These are phyloP conservation scores for Ips nitidus DNA, from an alignment of 1,140 invertebrate species.

Conservation along the genomic window DNA sequence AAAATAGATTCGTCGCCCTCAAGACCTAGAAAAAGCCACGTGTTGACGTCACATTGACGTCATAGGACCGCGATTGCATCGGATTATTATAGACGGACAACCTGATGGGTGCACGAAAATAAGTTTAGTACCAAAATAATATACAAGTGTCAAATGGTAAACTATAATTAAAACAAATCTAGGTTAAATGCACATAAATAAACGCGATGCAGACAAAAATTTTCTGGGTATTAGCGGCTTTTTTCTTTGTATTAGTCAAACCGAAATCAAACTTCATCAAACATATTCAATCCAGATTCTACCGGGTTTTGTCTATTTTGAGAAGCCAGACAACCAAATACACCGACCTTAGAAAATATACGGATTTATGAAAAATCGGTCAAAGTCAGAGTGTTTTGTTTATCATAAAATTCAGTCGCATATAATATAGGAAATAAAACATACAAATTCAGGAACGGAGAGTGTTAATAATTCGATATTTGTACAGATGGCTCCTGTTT, in stretches of 20 bases:
- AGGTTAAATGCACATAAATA: slow-evolving; percentile 13
- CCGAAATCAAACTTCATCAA: background rate
- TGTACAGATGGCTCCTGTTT: no score
- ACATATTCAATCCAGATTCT: background rate
- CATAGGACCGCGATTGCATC: slow-evolving; percentile 12
- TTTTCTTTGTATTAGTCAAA: no score
- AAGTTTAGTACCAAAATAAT: slow-evolving; percentile 21
- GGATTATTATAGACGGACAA: background rate
- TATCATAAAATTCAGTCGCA: no score
- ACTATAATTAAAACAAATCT: slow-evolving; percentile 28
- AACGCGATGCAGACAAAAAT: background rate
- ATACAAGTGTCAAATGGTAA: slow-evolving; percentile 29
- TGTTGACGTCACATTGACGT: slow-evolving; percentile 16
- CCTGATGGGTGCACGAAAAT: slow-evolving; percentile 19
- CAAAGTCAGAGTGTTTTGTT: no score
- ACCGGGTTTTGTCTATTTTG: no score
- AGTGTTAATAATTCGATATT: no score
- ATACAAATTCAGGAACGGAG: no score
- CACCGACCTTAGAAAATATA: no score
- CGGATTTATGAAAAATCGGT: no score
- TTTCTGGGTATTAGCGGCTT: no score
- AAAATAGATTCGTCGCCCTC: background rate
- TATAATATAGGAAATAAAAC: no score
- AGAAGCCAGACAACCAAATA: no score
- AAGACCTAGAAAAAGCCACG: slow-evolving; percentile 11